Percentiles rank a stretch among this genome's conserved stretches.
Evolutionary conservation across 2,113 vertebrate species (phyloP).

Genomic region (Scolopax mira): DNA sequence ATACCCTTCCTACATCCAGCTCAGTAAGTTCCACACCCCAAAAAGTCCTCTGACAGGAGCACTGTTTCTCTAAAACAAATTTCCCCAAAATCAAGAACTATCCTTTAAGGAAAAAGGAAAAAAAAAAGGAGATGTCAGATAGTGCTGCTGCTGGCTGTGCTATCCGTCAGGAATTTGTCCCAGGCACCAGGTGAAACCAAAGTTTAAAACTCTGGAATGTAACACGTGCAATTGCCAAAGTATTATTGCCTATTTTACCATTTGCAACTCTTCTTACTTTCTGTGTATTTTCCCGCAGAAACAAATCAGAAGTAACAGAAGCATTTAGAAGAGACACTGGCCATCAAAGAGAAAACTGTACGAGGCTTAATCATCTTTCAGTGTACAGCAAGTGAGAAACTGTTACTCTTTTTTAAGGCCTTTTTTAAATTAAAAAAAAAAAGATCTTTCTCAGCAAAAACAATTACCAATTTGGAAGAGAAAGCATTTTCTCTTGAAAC

Average conservation of each 20-base stretch:
- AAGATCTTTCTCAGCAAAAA: not conserved
- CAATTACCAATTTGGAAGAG: not conserved
- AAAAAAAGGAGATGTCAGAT: not conserved
- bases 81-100: not conserved
- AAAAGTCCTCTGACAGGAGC: not conserved
- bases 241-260: not conserved
- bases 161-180: not conserved
- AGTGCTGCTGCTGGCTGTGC: not conserved
- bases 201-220: not conserved
- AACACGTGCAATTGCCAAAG: not conserved
- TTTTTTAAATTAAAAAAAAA: not conserved
- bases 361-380: not conserved
- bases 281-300: not conserved
- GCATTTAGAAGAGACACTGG: not conserved
- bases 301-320: not conserved
- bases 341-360: not conserved
- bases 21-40: not conserved
- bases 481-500: not conserved
- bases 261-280: not conserved
- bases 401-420: not conserved
- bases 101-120: not conserved
- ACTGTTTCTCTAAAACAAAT: not conserved
- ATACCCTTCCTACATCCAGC: not conserved
- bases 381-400: not conserved
- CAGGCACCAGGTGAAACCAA: not conserved